Base-by-base conservation (phyloP, 2,113 vertebrate genomes). In the Himantopus leucocephalus region DNA sequence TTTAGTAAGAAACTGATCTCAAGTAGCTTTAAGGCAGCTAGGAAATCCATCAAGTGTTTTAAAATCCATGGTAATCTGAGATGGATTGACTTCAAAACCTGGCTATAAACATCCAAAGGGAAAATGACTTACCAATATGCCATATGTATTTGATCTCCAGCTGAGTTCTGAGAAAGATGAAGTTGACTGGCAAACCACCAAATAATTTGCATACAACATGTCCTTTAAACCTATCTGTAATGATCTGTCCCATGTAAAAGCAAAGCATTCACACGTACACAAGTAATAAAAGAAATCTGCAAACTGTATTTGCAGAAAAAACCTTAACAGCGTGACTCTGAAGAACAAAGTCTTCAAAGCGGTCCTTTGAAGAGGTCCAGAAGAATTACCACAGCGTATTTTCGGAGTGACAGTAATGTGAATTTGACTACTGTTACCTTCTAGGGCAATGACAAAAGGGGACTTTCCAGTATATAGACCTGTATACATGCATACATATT, bases 11-110 rank as follows among this genome's bases (percentile, higher is more conserved):
- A 70, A 45, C 53, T 67, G 45, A 45, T 82, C 24, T 22, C 24
- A 72, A 17, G 30, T 85, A 73, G 32, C 17, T 94, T 80, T 47
- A 84, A 80, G 45, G 67, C 47, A 90, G 45, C 18, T 73, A 74
- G 43, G 37, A 90, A 91, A 96, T 91, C 72, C 34, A 81, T 92
- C 60, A 85, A 64, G 10, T 71, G 35, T 68, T 92, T 96, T 74
- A 84, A 93, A 94, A 93, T 86, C 60, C 43, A 48, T 53, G 75
- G 48, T 53, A 87, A 81, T 58, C 34, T 70, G 39, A 68, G 48
- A 72, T 12, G 35, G 68, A 81, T 68, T 92, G 83, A 56, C 70
- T 91, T 93, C 47, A 56, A 56, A 95, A 84, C 30, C 8, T 47
- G 21, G 23, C 15, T 92, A 22, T 45, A 84, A 88, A 53, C 30